Evolutionary conservation across 2,888 invertebrate genomes (phyloP), one percentile per base, ranked within the genome.

Genomic region (Epinotia ramella): DNA sequence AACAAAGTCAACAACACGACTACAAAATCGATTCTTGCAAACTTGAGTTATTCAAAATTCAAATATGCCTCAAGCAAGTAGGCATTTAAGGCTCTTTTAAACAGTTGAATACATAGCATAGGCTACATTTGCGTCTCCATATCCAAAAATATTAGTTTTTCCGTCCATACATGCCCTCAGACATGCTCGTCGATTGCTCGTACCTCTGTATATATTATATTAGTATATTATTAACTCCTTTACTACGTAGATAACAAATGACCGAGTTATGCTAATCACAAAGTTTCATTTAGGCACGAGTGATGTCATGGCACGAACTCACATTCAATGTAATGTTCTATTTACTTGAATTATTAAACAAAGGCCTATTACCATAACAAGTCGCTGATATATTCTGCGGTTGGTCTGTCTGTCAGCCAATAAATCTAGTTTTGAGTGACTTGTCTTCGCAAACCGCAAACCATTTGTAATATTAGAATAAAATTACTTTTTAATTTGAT

Each of bases 221-320:
- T n/a, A n/a, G n/a, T 59, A 28, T 20, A 33, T 16, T 60, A 68
- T 56, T 18, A 24, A 59, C 57, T 68, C 56, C 57, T 68, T 69
- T 59, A 69, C 59, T 3, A 60, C 6, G 18, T 57, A 56, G 67
- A 69, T 69, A 69, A 69, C 59, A 69, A 69, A 69, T 46, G 24
- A 69, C 24, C 69, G 59, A 69, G 59, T 69, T 69, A 68, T 69
- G 69, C 24, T 59, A 69, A 69, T 67, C 56, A 11, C 1, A 24
- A 59, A 68, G 49, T n/a, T 20, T 57, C 59, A 60, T 60, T 69
- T 28, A 33, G 33, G 33, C 33, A 24, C 59, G 69, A 20, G 24
- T 69, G 69, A 69, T 59, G 69, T 69, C 69, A 69, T 59, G 69
- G 46, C 46, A 69, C 59, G 59, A 68, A 44, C 13, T 59, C 53